Evolutionary conservation across 2,113 vertebrate genomes (phyloP), one percentile per base, ranked within the genome.

Genomic region (Halcyon malimbica): DNA sequence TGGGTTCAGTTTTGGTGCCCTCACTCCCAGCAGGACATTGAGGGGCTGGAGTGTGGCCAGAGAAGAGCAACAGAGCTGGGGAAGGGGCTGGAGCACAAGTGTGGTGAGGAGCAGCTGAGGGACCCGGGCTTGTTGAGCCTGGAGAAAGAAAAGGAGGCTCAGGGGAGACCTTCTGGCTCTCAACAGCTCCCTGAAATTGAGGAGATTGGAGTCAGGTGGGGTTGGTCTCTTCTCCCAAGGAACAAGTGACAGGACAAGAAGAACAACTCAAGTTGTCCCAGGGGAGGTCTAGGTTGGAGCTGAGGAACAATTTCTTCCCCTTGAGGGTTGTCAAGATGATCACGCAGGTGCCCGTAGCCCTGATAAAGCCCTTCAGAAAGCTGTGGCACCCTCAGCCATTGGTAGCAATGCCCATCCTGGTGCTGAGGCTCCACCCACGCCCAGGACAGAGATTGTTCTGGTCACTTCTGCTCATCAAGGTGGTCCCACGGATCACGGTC

Each of bases 281-380:
- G 42, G 42, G 42, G 42, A 42, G 42, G 42, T 42, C 15, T 5
- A 42, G 42, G 14, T 14, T 42, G 42, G 42, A 42, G 42, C 42
- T 42, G 14, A 42, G 42, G 13, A 42, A 42, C 42, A 42, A 42
- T 42, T 42, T 42, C 13, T 42, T 42, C 42, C 42, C 42, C 42
- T 42, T 14, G 42, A 42, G 42, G 13, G 42, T 42, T 42, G 42
- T 42, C 3, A 6, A 39, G 70, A 29, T 44, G 29, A 11, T 2
- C 0, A 0, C 4, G 56, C 9, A n/a, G 25, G 25, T 60, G 54
- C 9, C 74, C 1, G 0, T 2, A 62, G 69, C 17, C 59, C 19
- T 1, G 21, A 6, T 3, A 56, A 39, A 68, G 9, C 19, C 26
- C 35, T 60, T 25, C 71, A 39, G 50, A 63, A 71, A 42, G 35